These are phyloP conservation scores for Poecilobothrus nobilitatus DNA, from an alignment of 2,888 invertebrate genomes.

Conservation along the genomic window DNA sequence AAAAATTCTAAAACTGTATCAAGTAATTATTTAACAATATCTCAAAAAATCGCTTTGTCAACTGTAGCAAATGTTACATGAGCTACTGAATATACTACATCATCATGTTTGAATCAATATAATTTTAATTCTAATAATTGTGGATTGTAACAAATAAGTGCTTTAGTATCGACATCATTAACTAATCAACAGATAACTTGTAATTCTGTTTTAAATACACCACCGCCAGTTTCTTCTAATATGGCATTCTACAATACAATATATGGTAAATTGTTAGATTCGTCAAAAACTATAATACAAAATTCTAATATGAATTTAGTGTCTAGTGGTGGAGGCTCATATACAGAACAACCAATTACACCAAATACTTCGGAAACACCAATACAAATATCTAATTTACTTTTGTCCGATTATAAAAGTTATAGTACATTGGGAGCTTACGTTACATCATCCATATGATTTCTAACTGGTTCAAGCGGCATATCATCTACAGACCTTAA, in stretches of 20 bases:
- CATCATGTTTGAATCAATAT: neutral
- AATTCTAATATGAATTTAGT: too few relatives aligned
- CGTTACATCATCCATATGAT: constrained; percentile 25
- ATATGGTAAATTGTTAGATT: constrained; percentile 49
- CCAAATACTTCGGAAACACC: constrained; percentile 9
- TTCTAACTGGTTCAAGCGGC: constrained; percentile 23
- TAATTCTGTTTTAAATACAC: constrained; percentile 15
- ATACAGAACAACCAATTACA: constrained; percentile 7
- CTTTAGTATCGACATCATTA: constrained; percentile 11
- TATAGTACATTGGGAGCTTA: constrained; percentile 30
- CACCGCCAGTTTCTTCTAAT: constrained; percentile 22
- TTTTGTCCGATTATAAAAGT: constrained; percentile 35
- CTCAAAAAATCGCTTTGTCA: neutral
- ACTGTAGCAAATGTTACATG: neutral
- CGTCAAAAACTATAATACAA: constrained; percentile 23
- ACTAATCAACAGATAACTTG: constrained; percentile 17
- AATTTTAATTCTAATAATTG: neutral
- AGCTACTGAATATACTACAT: neutral
- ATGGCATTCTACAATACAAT: constrained; percentile 41
- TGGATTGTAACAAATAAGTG: neutral
- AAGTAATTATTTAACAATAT: neutral
- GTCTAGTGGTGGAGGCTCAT: neutral
- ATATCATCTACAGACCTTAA: neutral
- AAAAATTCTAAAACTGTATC: neutral
- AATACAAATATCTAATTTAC: constrained; percentile 24